A percentile compares a stretch with the other conserved stretches of the same genome.
These are phyloP conservation scores for Marmota monax DNA, from an alignment of 2,113 vertebrate species.

Conservation along the genomic window DNA sequence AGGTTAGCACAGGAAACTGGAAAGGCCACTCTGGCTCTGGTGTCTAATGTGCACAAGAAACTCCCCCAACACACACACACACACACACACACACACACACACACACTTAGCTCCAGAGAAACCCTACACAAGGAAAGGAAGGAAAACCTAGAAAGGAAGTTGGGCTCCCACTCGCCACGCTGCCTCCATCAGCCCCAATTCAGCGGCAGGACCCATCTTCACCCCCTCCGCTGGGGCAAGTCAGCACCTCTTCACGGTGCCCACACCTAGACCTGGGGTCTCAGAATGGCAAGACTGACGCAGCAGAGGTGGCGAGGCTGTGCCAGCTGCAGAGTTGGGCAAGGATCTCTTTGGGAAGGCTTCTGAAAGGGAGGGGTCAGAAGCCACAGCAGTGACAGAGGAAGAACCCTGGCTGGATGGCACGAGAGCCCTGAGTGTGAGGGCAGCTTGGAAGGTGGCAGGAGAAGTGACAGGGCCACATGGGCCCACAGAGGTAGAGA, in stretches of 20 bases:
- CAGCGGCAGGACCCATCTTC: background rate
- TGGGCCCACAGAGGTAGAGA: background rate
- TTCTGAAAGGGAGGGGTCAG: background rate
- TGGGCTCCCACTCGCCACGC: background rate
- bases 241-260: background rate
- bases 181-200: background rate
- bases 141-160: too few species aligned
- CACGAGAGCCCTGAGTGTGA: background rate
- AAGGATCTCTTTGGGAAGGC: background rate
- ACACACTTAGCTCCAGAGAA: background rate
- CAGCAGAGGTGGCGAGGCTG: too few species aligned
- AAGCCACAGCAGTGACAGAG: background rate
- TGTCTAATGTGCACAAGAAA: background rate
- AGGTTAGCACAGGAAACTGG: background rate
- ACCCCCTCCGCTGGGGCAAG: background rate
- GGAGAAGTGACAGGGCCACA: background rate
- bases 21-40: background rate
- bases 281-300: background rate
- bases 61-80: background rate
- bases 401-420: background rate
- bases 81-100: background rate
- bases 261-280: too few species aligned
- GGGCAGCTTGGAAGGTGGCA: background rate
- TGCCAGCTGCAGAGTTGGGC: background rate
- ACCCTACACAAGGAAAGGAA: background rate